phyloP scores from a whole-genome alignment of 2,113 vertebrate genomes.

The Arothron firmamentum region DNA sequence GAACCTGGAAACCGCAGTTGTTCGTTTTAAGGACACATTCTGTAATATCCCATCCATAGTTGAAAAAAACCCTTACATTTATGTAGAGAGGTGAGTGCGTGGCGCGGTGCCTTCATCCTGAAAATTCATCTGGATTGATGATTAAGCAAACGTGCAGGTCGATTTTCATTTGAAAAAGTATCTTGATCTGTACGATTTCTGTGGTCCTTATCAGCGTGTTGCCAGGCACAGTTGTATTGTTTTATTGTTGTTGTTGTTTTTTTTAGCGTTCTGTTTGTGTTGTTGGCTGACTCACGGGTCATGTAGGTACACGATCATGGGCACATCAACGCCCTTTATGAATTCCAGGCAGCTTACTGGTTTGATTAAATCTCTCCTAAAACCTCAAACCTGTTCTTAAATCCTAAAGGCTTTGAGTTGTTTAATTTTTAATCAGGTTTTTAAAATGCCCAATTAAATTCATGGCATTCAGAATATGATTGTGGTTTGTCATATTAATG shows the following conservation, averaged over 20 bases:
- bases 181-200: too few species aligned
- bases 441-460: too few species aligned
- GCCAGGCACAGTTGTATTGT: background rate
- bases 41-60: background rate
- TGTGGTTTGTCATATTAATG: too few species aligned
- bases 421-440: background rate
- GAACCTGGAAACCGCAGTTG: constrained; percentile 1
- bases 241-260: too few species aligned
- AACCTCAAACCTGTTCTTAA: background rate
- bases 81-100: too few species aligned
- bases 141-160: background rate
- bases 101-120: background rate
- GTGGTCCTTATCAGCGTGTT: background rate
- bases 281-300: constrained; percentile 29
- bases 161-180: background rate
- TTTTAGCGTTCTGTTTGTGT: constrained; percentile 10
- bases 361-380: background rate
- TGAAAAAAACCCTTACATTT: background rate
- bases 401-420: background rate
- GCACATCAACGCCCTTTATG: constrained; percentile 12
- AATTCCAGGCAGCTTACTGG: background rate
- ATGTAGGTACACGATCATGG: constrained; percentile 4
- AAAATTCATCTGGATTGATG: background rate
- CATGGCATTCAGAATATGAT: too few species aligned
- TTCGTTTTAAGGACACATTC: background rate